Evolutionary conservation across 2,113 vertebrate species (phyloP).

Genomic region (Furnarius figulus): DNA sequence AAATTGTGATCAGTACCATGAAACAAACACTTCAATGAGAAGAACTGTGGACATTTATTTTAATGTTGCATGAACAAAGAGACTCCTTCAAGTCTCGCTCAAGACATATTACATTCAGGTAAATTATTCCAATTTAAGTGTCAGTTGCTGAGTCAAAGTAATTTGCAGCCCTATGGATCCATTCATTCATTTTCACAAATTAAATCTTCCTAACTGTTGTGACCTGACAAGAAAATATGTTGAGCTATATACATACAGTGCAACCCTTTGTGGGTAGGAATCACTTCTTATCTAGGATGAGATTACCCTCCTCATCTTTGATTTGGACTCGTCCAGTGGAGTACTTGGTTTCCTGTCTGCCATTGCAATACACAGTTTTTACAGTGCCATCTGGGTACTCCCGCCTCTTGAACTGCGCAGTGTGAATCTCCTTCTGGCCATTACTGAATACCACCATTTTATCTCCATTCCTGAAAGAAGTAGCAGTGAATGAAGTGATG

Average conservation of each 20-base stretch:
- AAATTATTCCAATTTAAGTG: not conserved
- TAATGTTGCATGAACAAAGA: not conserved
- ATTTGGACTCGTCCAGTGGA: conserved; percentile 55
- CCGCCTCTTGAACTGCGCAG: conserved; percentile 67
- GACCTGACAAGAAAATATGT: not conserved
- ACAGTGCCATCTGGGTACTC: conserved; percentile 75
- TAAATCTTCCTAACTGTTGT: not conserved
- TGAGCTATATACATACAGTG: rapidly evolving
- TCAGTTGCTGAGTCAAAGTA: not conserved
- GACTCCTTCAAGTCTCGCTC: not conserved
- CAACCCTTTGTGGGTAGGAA: not conserved
- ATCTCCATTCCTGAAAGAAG: conserved; percentile 71
- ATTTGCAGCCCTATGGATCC: not conserved
- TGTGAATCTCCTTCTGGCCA: conserved; percentile 77
- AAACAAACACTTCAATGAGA: not conserved
- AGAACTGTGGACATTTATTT: not conserved
- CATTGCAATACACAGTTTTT: conserved; percentile 68
- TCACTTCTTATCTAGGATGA: conserved; percentile 56
- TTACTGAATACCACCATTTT: conserved; percentile 75
- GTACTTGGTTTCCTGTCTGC: conserved; percentile 68
- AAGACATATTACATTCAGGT: not conserved
- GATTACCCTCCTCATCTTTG: conserved; percentile 38
- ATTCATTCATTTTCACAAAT: not conserved
- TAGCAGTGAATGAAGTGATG: not conserved
- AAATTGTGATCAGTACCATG: not conserved